Evolutionary conservation across 2,797 vertebrate genomes (phyloP), one percentile per base, ranked within the genome.

Genomic region (Sebastes glaucus): DNA sequence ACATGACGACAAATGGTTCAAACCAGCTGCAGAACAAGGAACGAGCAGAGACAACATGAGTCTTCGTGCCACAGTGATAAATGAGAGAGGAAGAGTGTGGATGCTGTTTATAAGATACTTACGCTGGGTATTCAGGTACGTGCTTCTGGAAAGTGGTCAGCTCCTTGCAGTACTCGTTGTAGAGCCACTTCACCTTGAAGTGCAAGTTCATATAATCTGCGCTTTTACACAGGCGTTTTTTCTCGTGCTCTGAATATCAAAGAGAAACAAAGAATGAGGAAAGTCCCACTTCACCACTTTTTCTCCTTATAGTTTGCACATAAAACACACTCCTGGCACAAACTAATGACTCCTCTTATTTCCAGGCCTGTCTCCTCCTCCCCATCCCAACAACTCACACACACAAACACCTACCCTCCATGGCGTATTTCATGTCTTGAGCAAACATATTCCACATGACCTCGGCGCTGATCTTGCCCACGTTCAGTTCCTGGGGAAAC

Each of bases 141-240:
- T 96, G 96, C 84, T 94, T 97, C 94, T 97, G 97, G 94, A 98
- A 99, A 85, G 96, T 95, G 42, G 95, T 86, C 86, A 99, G 96
- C 66, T 99, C 98, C 0, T 97, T 96, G 93, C 98, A 97, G 3
- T 99, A 99, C 84, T 99, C 98, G 0, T 99, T 99, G 88, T 99
- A 99, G 0, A 99, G 94, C 98, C 98, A 99, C 94, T 99, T 99
- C 86, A 99, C 98, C 92, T 99, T 99, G 93, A 99, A 99, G 95
- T 99, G 98, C 84, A 99, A 95, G 93, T 99, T 99, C 98, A 99
- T 99, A 91, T 99, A 99, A 91, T 99, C 98, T 0, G 98, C 98
- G 0, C 98, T 99, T 93, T 99, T 99, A 93, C 98, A 99, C 42
- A 99, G 92, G 1, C 97, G 96, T n/a, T 99, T 92, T 87, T 98